phyloP scores from a whole-genome alignment of 1,140 invertebrate species.

The Galleria mellonella region DNA sequence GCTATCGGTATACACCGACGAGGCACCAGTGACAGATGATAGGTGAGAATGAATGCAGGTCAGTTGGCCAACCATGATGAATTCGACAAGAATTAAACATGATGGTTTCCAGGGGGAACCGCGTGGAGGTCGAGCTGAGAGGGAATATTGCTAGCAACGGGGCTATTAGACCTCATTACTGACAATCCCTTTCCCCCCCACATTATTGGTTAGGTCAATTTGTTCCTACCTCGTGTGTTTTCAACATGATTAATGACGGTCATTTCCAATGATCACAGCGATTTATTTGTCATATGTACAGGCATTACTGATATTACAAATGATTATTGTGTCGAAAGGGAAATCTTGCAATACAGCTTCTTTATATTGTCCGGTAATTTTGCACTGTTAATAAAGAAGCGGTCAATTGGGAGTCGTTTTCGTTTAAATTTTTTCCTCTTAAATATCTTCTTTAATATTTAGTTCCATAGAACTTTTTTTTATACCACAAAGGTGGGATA shows the following conservation, averaged over 20 bases:
- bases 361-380: neutral
- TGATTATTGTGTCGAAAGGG: constrained; percentile 34
- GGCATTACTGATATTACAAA: constrained; percentile 26
- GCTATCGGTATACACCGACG: too few species aligned
- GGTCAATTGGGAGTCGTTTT: neutral
- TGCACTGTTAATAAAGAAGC: neutral
- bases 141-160: too few species aligned
- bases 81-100: too few species aligned
- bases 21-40: too few species aligned
- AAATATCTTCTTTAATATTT: neutral
- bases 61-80: too few species aligned
- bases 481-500: neutral
- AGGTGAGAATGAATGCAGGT: too few species aligned
- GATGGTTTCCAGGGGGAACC: too few species aligned
- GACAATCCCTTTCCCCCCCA: too few species aligned
- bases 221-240: neutral
- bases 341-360: constrained; percentile 6
- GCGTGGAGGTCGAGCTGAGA: too few species aligned
- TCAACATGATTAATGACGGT: constrained; percentile 7
- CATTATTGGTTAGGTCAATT: too few species aligned
- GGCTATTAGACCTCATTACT: too few species aligned
- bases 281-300: constrained; percentile 47
- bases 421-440: neutral
- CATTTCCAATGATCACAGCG: constrained; percentile 19
- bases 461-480: neutral